A percentile compares a stretch with the other conserved stretches of the same genome.
Conservation (phyloP, 2,888 invertebrate genomes). For the Sisyra terminalis region DNA sequence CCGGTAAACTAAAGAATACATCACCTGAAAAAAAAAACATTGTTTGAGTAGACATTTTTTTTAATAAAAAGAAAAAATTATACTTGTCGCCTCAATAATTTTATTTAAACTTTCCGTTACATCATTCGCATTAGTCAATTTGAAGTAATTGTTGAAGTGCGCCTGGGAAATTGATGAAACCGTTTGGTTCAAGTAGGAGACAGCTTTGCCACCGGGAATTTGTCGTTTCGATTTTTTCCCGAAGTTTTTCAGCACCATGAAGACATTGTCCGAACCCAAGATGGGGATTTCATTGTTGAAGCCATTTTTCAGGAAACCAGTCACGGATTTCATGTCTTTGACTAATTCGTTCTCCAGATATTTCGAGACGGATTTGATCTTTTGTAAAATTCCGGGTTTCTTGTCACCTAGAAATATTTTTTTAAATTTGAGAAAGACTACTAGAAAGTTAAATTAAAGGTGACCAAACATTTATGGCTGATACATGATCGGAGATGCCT, state of each 20-base stretch:
- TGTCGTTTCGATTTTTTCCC: slow-evolving; percentile 5
- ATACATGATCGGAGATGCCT: no score
- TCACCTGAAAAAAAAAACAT: slow-evolving; percentile 33
- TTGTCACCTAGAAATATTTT: slow-evolving; percentile 17
- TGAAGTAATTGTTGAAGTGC: slow-evolving; percentile 22
- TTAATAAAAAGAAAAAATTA: no score
- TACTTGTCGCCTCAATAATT: slow-evolving; percentile 42
- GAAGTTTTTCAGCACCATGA: slow-evolving; percentile 11
- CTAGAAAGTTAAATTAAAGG: slow-evolving; percentile 1
- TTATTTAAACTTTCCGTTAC: slow-evolving; percentile 31
- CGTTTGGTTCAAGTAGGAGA: neutral
- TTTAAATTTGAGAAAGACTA: neutral
- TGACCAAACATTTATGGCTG: neutral
- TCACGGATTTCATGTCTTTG: slow-evolving; percentile 23
- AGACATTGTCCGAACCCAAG: slow-evolving; percentile 8
- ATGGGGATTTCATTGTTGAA: slow-evolving; percentile 6
- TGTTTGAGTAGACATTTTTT: no score
- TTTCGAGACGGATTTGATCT: slow-evolving; percentile 24
- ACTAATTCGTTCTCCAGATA: slow-evolving; percentile 26
- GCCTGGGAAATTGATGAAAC: slow-evolving; percentile 15
- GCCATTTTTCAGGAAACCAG: slow-evolving; percentile 17
- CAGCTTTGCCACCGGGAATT: no score
- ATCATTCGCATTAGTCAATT: slow-evolving; percentile 18
- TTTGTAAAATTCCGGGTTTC: slow-evolving; percentile 23
- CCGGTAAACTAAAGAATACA: slow-evolving; percentile 61